Conservation (phyloP, 2,797 vertebrate species). For the Pseudomugil gertrudae region DNA sequence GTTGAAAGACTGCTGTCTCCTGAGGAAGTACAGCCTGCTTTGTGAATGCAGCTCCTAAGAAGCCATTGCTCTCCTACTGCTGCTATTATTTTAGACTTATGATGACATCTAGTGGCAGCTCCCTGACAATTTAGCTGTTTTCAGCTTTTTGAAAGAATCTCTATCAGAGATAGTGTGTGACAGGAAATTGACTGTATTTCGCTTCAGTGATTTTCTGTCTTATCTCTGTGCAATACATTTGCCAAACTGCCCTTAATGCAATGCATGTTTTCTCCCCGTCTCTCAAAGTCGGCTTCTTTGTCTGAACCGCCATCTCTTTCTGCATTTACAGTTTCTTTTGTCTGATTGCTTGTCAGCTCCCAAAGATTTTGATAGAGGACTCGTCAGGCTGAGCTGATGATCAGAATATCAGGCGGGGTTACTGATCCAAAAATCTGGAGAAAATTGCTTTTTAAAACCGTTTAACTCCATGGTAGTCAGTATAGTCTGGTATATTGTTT, state of each 20-base stretch:
- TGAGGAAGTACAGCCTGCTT: too few relatives aligned
- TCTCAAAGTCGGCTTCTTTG: conserved; percentile 8
- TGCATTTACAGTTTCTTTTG: background rate
- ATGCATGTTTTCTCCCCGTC: background rate
- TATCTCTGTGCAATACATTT: conserved; percentile 26
- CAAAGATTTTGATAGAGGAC: conserved; percentile 2
- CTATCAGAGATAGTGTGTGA: conserved; percentile 6
- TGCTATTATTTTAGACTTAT: conserved; percentile 32
- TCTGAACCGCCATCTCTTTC: conserved; percentile 3
- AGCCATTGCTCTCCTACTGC: background rate
- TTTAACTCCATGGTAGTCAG: background rate
- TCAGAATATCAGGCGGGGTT: background rate
- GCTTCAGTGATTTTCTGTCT: conserved; percentile 29
- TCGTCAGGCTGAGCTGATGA: background rate
- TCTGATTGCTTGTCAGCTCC: conserved; percentile 6
- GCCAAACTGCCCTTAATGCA: conserved; percentile 19
- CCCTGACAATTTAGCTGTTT: conserved; percentile 17
- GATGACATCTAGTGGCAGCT: conserved; percentile 68
- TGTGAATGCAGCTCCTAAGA: background rate
- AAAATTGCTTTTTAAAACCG: conserved; percentile 3
- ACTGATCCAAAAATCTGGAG: background rate
- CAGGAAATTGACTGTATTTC: conserved; percentile 37
- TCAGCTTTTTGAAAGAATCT: conserved; percentile 17
- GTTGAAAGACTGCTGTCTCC: too few relatives aligned
- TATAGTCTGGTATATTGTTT: background rate